Conservation (phyloP, 2,888 invertebrate species). For the Drosophila hamatofila region DNA sequence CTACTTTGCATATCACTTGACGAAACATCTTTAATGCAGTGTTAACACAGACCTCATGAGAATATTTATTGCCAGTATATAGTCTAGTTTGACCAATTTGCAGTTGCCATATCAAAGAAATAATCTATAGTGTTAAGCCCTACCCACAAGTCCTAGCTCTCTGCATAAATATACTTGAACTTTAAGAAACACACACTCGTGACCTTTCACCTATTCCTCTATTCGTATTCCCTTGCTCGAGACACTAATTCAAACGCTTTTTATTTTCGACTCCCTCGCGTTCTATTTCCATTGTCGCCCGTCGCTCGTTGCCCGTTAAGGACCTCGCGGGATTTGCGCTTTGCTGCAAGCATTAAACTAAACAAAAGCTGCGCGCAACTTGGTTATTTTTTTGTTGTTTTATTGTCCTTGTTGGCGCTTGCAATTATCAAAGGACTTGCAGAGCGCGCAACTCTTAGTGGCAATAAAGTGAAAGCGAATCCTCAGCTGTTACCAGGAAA, state of each 20-base stretch:
- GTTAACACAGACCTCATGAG: neutral
- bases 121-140: neutral
- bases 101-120: neutral
- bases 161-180: neutral
- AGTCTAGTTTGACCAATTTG: neutral
- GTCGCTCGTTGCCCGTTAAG: neutral
- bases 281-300: neutral
- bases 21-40: neutral
- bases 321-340: constrained; percentile 30
- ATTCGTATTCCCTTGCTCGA: neutral
- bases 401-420: constrained; percentile 58
- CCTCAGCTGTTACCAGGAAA: constrained; percentile 24
- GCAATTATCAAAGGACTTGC: constrained; percentile 72
- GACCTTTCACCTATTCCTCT: constrained; percentile 5
- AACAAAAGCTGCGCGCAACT: constrained; percentile 17
- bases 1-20: neutral
- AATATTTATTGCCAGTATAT: too few species aligned
- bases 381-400: neutral
- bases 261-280: constrained; percentile 1
- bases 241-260: constrained; percentile 3
- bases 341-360: constrained; percentile 42
- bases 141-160: neutral
- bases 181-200: neutral
- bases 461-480: constrained; percentile 60
- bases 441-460: constrained; percentile 48